Conservation (phyloP, 2,888 invertebrate genomes). For the Cryptus armator region DNA sequence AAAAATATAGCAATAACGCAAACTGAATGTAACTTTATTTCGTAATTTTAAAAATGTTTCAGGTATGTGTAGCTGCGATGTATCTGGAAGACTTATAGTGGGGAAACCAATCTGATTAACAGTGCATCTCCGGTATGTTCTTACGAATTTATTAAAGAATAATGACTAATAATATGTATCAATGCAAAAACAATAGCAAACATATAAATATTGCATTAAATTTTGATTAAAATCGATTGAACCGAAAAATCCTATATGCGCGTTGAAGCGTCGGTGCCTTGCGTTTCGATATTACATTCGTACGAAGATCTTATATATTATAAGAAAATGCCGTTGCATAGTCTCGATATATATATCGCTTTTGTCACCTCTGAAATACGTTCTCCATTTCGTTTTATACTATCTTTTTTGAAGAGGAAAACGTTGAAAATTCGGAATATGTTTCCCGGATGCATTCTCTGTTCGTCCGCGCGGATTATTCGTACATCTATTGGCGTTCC, state of each 20-base stretch:
- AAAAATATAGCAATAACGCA: no score
- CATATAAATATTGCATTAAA: background rate
- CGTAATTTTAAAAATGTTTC: background rate
- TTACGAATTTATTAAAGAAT: background rate
- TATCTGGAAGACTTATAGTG: background rate
- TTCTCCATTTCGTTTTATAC: background rate
- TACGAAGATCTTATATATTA: background rate
- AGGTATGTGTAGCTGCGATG: background rate
- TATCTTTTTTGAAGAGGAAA: background rate
- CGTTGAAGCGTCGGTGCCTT: background rate
- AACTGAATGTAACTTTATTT: background rate
- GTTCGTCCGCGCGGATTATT: constrained; percentile 18
- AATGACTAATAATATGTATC: background rate
- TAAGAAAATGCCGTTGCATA: background rate
- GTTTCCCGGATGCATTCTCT: constrained; percentile 23
- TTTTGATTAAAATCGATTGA: background rate
- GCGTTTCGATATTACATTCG: background rate
- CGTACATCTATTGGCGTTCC: constrained; percentile 20
- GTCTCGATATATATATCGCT: background rate
- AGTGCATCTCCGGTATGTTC: background rate
- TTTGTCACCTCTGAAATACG: background rate
- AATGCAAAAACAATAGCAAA: no score
- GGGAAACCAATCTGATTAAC: background rate
- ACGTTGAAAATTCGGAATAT: constrained; percentile 34
- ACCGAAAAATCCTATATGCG: background rate